A percentile compares a stretch with the other conserved stretches of the same genome.
These are phyloP conservation scores for Saccostrea cuccullata DNA, from an alignment of 1,140 invertebrate genomes.

Conservation along the genomic window DNA sequence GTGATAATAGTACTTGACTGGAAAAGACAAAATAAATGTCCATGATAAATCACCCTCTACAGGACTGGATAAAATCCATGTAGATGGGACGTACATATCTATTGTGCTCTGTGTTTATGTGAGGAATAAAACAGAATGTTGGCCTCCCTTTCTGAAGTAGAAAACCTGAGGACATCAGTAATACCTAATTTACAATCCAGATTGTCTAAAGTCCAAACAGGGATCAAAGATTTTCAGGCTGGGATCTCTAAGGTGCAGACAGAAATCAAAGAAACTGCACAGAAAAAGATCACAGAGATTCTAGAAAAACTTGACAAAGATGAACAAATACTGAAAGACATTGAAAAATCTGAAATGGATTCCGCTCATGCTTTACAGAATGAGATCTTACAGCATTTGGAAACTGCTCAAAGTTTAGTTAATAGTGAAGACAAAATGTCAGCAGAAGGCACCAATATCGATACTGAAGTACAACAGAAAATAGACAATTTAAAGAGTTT, in stretches of 20 bases:
- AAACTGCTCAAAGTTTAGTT: background rate
- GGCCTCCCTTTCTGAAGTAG: background rate
- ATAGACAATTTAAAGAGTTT: background rate
- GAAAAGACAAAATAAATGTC: no score
- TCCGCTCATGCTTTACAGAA: background rate
- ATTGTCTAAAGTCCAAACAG: background rate
- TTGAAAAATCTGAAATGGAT: background rate
- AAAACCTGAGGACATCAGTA: background rate
- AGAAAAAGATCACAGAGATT: constrained; percentile 11
- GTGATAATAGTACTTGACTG: no score
- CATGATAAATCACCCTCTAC: no score
- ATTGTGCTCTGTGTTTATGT: background rate
- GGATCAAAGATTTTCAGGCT: background rate
- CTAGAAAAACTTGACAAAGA: constrained; percentile 25
- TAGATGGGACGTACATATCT: background rate
- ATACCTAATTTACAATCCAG: background rate
- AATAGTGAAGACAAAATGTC: background rate
- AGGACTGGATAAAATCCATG: background rate
- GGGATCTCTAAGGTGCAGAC: background rate
- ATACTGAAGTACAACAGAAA: background rate
- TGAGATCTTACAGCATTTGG: background rate
- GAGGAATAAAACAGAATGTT: background rate
- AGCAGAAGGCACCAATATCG: background rate
- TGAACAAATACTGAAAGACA: constrained; percentile 4
- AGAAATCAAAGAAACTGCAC: background rate